phyloP scores from a whole-genome alignment of 1,140 invertebrate species.

The Drosophila pectinifera region DNA sequence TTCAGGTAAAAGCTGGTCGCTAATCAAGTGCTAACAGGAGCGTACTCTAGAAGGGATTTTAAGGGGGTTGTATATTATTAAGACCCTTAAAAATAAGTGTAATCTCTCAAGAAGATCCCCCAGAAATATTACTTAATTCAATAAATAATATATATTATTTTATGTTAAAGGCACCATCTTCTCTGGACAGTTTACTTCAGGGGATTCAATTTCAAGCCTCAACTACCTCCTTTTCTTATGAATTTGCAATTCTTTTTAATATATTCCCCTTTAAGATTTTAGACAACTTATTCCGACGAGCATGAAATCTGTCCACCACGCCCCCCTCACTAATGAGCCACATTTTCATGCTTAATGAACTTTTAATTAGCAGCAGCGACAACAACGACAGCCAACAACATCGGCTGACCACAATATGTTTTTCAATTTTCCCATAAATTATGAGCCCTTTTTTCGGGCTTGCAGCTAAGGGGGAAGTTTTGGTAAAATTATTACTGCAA shows the following conservation, averaged over 20 bases:
- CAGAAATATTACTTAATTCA: not conserved
- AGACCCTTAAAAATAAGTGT: too few relatives aligned
- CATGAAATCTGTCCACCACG: constrained; percentile 20
- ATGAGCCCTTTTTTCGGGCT: constrained; percentile 24
- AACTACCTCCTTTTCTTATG: not conserved
- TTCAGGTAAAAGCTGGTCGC: constrained; percentile 61
- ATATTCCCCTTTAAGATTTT: not conserved
- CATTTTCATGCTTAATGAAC: constrained; percentile 77
- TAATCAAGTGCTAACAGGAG: constrained; percentile 72
- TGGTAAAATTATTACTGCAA: constrained; percentile 39
- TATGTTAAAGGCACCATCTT: too few relatives aligned
- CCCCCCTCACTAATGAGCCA: constrained; percentile 55
- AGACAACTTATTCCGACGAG: not conserved
- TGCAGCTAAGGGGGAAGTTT: constrained; percentile 20
- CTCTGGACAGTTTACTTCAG: not conserved
- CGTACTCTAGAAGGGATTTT: constrained; percentile 1
- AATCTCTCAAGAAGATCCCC: not conserved
- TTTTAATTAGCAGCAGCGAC: constrained; percentile 76
- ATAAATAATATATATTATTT: too few relatives aligned
- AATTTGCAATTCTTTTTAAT: not conserved
- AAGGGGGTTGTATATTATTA: not conserved
- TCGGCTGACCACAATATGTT: constrained; percentile 63
- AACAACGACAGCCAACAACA: constrained; percentile 52
- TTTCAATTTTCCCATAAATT: constrained; percentile 72
- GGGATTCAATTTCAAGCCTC: not conserved